These are phyloP conservation scores for Apaloderma vittatum DNA, from an alignment of 2,113 vertebrate genomes.

Conservation along the genomic window DNA sequence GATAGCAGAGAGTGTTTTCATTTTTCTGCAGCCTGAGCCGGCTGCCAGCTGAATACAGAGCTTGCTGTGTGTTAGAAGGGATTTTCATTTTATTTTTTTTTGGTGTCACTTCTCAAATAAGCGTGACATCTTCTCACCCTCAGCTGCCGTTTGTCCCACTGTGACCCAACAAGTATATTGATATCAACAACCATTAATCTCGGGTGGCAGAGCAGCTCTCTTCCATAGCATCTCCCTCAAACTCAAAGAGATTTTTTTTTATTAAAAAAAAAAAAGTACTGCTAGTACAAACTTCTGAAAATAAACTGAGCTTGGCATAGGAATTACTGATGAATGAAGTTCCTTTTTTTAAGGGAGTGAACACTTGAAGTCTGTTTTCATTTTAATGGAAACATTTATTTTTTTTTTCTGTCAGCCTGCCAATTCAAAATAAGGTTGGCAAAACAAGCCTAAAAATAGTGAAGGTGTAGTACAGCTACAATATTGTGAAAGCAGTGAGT, in stretches of 20 bases:
- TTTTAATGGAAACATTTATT: slow-evolving; percentile 23
- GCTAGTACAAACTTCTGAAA: neutral
- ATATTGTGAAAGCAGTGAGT: neutral
- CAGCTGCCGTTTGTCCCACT: neutral
- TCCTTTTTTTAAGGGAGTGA: neutral
- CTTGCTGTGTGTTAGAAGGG: neutral
- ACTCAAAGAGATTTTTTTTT: neutral
- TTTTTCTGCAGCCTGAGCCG: neutral
- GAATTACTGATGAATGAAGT: slow-evolving; percentile 54
- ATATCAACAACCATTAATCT: neutral
- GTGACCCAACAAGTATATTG: accelerated
- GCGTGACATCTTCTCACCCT: neutral
- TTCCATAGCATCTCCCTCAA: neutral
- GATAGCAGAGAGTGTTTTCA: neutral
- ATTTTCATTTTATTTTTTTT: neutral
- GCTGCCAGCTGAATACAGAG: neutral
- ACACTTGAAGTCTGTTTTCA: slow-evolving; percentile 30
- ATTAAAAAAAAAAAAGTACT: neutral
- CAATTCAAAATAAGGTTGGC: slow-evolving; percentile 36
- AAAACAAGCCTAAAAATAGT: slow-evolving; percentile 68
- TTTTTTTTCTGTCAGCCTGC: neutral
- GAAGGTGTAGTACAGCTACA: neutral
- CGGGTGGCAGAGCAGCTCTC: neutral
- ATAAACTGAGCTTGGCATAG: slow-evolving; percentile 42
- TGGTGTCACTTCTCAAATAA: neutral